phyloP scores from a whole-genome alignment of 2,797 vertebrate species.

The Coregonus ussuriensis region DNA sequence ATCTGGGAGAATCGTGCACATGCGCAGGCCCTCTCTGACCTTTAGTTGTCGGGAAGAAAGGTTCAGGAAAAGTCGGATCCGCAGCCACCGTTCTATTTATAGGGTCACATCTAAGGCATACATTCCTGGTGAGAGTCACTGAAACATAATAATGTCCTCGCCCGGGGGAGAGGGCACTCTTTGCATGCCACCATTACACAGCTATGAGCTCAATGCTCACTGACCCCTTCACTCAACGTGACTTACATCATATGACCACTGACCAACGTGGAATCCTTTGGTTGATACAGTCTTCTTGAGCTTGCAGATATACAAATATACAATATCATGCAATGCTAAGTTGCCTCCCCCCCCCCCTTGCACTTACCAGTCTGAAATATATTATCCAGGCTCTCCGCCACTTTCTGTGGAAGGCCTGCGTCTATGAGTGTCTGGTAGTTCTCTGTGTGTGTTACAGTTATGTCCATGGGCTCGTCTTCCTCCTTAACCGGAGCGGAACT shows the following conservation, averaged over 20 bases:
- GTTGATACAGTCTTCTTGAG: neutral
- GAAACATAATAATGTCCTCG: neutral
- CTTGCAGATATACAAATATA: too few species aligned
- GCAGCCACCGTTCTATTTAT: neutral
- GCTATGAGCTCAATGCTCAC: neutral
- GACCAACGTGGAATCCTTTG: neutral
- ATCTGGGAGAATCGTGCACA: neutral
- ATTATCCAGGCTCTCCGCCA: conserved; percentile 87
- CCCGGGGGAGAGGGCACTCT: neutral
- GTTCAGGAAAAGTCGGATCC: too few species aligned
- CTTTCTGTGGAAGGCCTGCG: conserved; percentile 86
- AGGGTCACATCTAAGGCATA: conserved; percentile 2
- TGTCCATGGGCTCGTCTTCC: conserved; percentile 87
- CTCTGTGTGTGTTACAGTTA: conserved; percentile 83
- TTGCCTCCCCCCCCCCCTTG: too few species aligned
- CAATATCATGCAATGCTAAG: neutral
- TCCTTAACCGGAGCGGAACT: conserved; percentile 86
- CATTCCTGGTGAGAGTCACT: neutral
- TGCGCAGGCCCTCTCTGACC: neutral
- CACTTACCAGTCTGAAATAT: conserved; percentile 86
- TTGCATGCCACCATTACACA: neutral
- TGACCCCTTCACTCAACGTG: neutral
- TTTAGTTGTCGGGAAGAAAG: neutral
- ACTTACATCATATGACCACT: neutral
- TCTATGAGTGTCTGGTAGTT: conserved; percentile 87